A percentile compares a stretch with the other conserved stretches of the same genome.
These are phyloP conservation scores for Lasius platythorax DNA, from an alignment of 2,888 invertebrate species.

Conservation along the genomic window DNA sequence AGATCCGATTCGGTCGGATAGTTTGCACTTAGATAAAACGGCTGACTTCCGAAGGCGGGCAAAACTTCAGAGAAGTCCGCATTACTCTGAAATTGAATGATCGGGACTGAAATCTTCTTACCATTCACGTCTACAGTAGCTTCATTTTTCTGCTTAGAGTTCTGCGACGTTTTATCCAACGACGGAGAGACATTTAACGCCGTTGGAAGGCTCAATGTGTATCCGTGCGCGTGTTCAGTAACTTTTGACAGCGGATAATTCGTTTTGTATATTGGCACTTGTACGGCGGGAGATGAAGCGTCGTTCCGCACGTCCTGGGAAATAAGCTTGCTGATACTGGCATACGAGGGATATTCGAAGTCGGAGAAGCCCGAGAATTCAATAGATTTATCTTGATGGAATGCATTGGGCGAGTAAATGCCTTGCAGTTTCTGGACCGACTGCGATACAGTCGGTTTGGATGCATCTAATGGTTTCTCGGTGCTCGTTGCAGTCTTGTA, in stretches of 20 bases:
- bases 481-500: constrained; percentile 47
- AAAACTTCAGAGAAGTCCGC: constrained; percentile 67
- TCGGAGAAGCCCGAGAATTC: constrained; percentile 29
- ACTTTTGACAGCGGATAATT: constrained; percentile 48
- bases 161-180: constrained; percentile 30
- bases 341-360: constrained; percentile 35
- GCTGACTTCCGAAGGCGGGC: constrained; percentile 73
- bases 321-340: constrained; percentile 7
- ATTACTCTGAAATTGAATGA: constrained; percentile 70
- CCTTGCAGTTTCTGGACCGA: constrained; percentile 21
- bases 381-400: constrained; percentile 20
- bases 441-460: constrained; percentile 35
- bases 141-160: constrained; percentile 24
- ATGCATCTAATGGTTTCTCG: constrained; percentile 21
- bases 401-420: constrained; percentile 21
- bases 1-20: constrained; percentile 71
- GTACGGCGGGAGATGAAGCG: constrained; percentile 18
- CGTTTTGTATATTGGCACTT: constrained; percentile 68
- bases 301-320: background rate
- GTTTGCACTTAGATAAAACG: constrained; percentile 69
- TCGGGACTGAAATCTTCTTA: constrained; percentile 72
- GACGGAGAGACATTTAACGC: constrained; percentile 32
- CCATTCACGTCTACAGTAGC: constrained; percentile 53
- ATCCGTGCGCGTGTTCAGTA: constrained; percentile 24
- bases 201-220: constrained; percentile 51